Evolutionary conservation across 2,797 vertebrate genomes (phyloP).

Genomic region (Pantherophis alleghaniensis): DNA sequence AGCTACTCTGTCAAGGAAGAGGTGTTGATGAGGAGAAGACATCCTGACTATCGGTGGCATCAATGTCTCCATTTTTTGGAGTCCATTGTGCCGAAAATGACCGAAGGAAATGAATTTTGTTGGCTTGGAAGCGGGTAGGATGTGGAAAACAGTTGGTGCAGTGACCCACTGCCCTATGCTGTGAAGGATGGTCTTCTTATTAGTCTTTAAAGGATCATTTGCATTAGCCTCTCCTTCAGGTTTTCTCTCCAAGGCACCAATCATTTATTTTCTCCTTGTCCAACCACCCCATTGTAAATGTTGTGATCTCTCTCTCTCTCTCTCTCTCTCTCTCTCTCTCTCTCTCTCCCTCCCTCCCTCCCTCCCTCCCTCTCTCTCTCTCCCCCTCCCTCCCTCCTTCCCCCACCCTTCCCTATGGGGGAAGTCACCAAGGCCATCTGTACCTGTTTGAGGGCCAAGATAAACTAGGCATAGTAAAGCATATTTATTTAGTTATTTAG

Average conservation of each 20-base stretch:
- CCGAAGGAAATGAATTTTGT: neutral
- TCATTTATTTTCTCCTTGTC: neutral
- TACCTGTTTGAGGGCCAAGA: neutral
- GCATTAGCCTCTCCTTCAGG: neutral
- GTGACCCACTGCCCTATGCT: neutral
- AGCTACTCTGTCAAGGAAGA: neutral
- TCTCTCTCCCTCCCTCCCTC: too few species aligned
- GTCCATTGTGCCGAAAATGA: neutral
- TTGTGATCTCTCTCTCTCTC: rapidly evolving
- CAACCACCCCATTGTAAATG: neutral
- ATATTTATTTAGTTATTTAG: neutral
- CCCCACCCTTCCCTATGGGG: neutral
- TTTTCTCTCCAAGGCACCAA: neutral
- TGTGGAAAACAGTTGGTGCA: neutral
- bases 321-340: neutral
- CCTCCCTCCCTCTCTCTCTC: too few species aligned
- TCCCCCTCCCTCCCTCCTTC: too few species aligned
- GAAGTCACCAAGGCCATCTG: neutral
- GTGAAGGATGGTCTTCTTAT: neutral
- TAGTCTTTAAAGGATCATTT: constrained; percentile 12
- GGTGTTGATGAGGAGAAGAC: neutral
- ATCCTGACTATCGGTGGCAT: neutral
- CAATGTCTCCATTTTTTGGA: rapidly evolving
- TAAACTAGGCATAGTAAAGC: neutral
- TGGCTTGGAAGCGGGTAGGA: neutral